Base-by-base conservation (phyloP, 2,888 invertebrate genomes). In the Cheilosia vernalis region DNA sequence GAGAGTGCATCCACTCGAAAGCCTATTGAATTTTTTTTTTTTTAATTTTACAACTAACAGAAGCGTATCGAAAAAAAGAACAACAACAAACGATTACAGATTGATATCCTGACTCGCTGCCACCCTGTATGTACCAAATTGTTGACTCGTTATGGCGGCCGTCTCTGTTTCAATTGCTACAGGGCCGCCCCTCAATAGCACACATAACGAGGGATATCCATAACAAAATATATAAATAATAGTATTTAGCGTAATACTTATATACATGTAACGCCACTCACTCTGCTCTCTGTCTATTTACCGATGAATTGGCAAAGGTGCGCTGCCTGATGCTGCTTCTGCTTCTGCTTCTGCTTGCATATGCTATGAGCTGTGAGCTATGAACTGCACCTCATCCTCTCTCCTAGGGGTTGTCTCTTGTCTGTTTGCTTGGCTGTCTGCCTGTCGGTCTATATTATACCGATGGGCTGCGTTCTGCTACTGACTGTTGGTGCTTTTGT, bases 261-360 rank as follows among this genome's bases (percentile, higher is more conserved):
- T 60, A 24, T 67, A 37, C 17, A 15, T 24, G 42, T 58, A 21
- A 74, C 33, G 51, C 27, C 13, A 78, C 77, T 83, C 63, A 83
- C 72, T 61, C 78, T 78, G 67, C 24, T 56, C 61, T 63, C 66
- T 72, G 56, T 67, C 61, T 72, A 55, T 73, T 13, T 64, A 60
- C 55, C 30, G 49, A 60, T n/a, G 42, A 83, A 60, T 78, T 73
- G 58, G 70, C 82, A 40, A 67, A 78, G 82, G 78, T 78, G 72
- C 72, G 53, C 51, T 60, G 33, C 3, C 9, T 37, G 13, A 13
- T 37, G 37, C 2, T 37, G 37, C 37, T 37, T 3, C 37, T 37
- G 37, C n/a, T n/a, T n/a, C 33, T 33, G 33, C 33, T 33, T 9
- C 33, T 33, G 72, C 42, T 73, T 74, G 49, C 33, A 58, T 37